phyloP scores from a whole-genome alignment of 2,888 invertebrate genomes.

The Dryobotodes eremita region DNA sequence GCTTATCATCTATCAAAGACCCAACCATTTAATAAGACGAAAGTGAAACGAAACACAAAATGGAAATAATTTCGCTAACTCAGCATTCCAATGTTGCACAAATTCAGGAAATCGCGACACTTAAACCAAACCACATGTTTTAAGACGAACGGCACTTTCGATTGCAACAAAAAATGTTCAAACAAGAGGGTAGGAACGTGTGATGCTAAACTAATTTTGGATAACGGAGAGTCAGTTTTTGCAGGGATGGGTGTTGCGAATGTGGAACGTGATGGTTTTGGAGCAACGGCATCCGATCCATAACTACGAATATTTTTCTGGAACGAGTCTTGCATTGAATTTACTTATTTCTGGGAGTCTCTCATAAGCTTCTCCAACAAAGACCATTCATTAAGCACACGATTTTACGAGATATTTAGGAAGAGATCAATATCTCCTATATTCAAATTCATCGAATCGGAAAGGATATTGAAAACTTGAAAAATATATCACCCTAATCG shows the following conservation, averaged over 20 bases:
- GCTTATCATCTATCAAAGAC: not conserved
- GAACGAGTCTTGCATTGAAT: not conserved
- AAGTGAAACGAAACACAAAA: not conserved
- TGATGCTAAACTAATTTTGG: constrained; percentile 79
- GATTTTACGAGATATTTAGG: not conserved
- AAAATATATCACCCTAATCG: not conserved
- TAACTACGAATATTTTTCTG: not conserved
- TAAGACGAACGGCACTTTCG: constrained; percentile 66
- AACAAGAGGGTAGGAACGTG: constrained; percentile 71
- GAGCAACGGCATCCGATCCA: constrained; percentile 22
- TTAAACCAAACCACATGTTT: constrained; percentile 62
- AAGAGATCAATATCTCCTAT: not conserved
- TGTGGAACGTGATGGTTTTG: constrained; percentile 12
- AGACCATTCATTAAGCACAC: not conserved
- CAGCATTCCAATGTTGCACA: constrained; percentile 63
- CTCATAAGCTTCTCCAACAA: not conserved
- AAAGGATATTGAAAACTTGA: not conserved
- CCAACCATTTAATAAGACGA: not conserved
- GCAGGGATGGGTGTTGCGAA: constrained; percentile 49
- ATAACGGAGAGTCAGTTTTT: constrained; percentile 75
- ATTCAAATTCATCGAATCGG: not conserved
- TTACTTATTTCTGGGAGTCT: not conserved
- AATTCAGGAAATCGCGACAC: constrained; percentile 38
- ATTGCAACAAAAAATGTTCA: constrained; percentile 71
- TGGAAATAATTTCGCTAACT: constrained; percentile 22